Base-by-base conservation (phyloP, 2,888 invertebrate genomes). In the Caenorhabditis becei region DNA sequence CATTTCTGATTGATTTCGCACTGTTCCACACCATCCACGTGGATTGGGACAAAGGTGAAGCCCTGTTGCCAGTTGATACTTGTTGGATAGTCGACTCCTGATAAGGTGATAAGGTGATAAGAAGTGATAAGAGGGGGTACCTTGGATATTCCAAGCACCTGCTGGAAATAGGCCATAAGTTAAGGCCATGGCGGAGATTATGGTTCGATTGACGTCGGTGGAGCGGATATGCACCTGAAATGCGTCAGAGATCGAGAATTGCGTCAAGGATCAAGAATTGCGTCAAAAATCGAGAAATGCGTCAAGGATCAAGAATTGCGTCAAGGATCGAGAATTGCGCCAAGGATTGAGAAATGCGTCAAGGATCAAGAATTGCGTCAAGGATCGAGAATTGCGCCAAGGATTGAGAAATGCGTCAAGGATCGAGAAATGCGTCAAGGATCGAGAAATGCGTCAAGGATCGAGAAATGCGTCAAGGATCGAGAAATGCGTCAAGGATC, bases 181-280 rank as follows among this genome's bases (percentile, higher is more conserved):
- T 16, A 84, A 70, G 2, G 84, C 81, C 81, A 91, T 88, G 2
- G 92, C 92, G 66, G 92, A 92, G 91, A 92, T 91, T 7, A 96
- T 92, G 0, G 96, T 95, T 20, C 97, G 94, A 92, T 97, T 96
- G 10, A 95, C 94, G 92, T 96, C 95, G 0, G 96, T 96, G 47
- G 96, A 95, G 63, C 93, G 92, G 1, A 95, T 92, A 86, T 93
- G 93, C 67, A 95, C 44, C 59, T 65, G 70, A 14, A 61, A 44
- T 51, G n/a, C 8, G 8, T 44, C 16, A 18, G 5, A 20, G 16
- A 32, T 4, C 32, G 32, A 32, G 10, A 32, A 32, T 32, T 51
- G n/a, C 8, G 8, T 44, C 16, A 18, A 10, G 35, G 16, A 32
- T 4, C 32, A 10, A 32, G 10, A 32, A 32, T 32, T 32, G 32